phyloP scores from a whole-genome alignment of 1,140 invertebrate genomes.

The Callitettix versicolor region DNA sequence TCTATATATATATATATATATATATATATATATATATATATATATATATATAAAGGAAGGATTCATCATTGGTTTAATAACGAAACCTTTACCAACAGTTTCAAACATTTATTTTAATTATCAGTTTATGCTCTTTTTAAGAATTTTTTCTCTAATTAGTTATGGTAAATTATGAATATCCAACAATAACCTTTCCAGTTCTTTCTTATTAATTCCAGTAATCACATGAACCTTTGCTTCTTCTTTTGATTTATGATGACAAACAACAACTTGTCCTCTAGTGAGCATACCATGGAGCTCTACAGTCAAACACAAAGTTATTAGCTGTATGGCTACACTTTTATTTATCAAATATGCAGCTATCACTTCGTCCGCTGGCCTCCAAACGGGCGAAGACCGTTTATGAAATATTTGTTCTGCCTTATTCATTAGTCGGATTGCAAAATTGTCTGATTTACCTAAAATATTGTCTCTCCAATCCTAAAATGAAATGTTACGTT shows the following conservation, averaged over 20 bases:
- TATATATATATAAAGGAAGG: too few relatives aligned
- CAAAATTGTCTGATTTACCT: not conserved
- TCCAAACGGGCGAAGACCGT: conserved; percentile 10
- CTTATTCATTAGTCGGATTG: conserved; percentile 12
- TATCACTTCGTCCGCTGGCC: conserved; percentile 17
- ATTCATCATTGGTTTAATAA: too few relatives aligned
- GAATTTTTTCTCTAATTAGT: too few relatives aligned
- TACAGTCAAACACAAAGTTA: conserved; percentile 4
- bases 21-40: too few relatives aligned
- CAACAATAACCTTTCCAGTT: not conserved
- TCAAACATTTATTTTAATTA: too few relatives aligned
- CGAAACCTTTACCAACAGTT: too few relatives aligned
- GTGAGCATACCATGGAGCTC: conserved; percentile 31
- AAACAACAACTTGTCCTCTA: conserved; percentile 47
- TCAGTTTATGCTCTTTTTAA: too few relatives aligned
- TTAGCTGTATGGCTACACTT: not conserved
- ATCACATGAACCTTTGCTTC: conserved; percentile 43
- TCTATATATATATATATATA: too few relatives aligned
- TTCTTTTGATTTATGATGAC: conserved; percentile 40
- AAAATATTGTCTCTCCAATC: conserved; percentile 12
- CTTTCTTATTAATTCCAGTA: conserved; percentile 30
- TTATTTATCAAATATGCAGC: conserved; percentile 8
- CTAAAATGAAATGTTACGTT: not conserved
- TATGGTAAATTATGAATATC: not conserved
- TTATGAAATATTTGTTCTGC: conserved; percentile 16